phyloP scores from a whole-genome alignment of 2,888 invertebrate genomes.

The Melanargia galathea region DNA sequence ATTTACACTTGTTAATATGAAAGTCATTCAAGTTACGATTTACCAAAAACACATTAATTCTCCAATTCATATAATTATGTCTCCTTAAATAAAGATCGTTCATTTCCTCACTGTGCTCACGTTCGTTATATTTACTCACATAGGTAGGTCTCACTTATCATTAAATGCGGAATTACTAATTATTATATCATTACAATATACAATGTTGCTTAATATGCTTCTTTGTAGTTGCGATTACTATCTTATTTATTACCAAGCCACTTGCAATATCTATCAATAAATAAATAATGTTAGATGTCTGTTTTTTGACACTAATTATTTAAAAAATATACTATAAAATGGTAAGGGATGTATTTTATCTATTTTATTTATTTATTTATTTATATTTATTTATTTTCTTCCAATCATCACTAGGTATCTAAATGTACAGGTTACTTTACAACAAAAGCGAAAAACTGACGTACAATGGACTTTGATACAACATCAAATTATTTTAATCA shows the following conservation, averaged over 20 bases:
- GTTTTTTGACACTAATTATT: neutral
- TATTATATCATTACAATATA: neutral
- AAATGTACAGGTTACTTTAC: too few species aligned
- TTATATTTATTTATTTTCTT: too few species aligned
- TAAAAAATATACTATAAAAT: neutral
- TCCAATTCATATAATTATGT: too few species aligned
- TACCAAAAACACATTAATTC: too few species aligned
- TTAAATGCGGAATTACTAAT: neutral
- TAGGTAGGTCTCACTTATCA: neutral
- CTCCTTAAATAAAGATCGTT: too few species aligned
- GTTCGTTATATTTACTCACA: neutral
- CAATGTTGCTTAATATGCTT: slow-evolving; percentile 2
- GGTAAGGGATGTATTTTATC: neutral
- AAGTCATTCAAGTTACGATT: too few species aligned
- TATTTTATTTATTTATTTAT: too few species aligned
- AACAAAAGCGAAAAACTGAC: too few species aligned
- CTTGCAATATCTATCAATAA: neutral
- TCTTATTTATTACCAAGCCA: neutral
- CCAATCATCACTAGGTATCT: neutral
- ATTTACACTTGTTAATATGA: too few species aligned
- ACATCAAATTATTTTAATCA: neutral
- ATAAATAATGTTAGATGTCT: neutral
- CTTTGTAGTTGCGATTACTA: neutral
- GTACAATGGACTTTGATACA: neutral
- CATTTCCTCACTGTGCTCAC: neutral